Conservation (phyloP, 2,888 invertebrate genomes). For the Teleogryllus oceanicus region DNA sequence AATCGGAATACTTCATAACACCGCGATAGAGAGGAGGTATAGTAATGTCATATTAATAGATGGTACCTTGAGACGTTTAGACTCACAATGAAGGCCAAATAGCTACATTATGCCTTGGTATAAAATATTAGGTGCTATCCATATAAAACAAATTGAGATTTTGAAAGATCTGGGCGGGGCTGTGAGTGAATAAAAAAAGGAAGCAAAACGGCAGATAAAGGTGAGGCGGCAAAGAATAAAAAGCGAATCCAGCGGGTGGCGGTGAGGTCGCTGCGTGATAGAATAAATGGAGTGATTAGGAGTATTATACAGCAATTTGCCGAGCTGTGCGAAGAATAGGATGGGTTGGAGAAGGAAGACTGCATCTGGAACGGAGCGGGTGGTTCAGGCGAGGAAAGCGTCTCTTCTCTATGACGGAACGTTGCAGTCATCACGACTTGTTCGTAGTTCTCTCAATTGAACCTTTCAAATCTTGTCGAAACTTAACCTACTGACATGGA, state of each 20-base stretch:
- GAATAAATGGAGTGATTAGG: slow-evolving; percentile 18
- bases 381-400: no score
- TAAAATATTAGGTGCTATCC: slow-evolving; percentile 18
- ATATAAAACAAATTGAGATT: slow-evolving; percentile 3
- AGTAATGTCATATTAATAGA: slow-evolving; percentile 18
- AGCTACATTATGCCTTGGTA: background rate
- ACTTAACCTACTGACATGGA: no score
- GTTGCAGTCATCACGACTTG: no score
- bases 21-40: background rate
- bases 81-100: slow-evolving; percentile 18
- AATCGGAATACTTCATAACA: slow-evolving; percentile 18
- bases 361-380: no score
- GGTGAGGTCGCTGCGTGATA: background rate
- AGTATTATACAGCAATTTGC: background rate
- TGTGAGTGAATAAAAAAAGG: background rate
- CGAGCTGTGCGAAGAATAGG: background rate
- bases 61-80: slow-evolving; percentile 18
- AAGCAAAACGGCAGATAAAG: background rate
- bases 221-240: background rate
- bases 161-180: slow-evolving; percentile 10
- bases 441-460: no score
- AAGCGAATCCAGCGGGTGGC: background rate
- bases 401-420: no score
- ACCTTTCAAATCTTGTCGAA: no score
- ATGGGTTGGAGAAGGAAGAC: background rate